Conservation (phyloP, 2,888 invertebrate species). For the Chaitophorus viminalis region DNA sequence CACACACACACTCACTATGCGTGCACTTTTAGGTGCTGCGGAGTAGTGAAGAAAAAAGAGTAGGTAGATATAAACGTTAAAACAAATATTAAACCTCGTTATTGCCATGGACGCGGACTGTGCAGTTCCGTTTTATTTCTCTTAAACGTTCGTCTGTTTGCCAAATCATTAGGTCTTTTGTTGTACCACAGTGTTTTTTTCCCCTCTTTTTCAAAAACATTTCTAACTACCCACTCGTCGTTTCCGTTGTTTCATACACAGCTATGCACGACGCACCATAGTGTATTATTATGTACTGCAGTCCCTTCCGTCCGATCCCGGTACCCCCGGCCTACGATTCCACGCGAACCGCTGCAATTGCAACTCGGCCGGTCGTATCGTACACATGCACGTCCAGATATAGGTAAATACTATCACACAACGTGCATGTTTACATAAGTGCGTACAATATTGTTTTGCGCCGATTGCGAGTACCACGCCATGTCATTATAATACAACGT, state of each 20-base stretch:
- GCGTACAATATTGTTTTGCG: no score
- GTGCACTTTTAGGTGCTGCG: neutral
- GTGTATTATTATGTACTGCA: neutral
- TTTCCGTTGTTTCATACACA: neutral
- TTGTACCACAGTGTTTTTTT: no score
- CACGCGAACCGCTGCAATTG: neutral
- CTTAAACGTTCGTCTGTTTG: slow-evolving; percentile 15
- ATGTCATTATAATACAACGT: no score
- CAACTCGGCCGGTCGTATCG: neutral
- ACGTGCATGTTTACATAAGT: no score
- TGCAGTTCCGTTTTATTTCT: neutral
- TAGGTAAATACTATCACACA: no score
- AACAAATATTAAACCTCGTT: slow-evolving; percentile 20
- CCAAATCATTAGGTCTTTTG: neutral
- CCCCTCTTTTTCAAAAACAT: neutral
- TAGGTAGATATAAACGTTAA: neutral
- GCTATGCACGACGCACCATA: neutral
- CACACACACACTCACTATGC: neutral
- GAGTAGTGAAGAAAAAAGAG: neutral
- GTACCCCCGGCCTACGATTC: neutral
- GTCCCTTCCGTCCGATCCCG: neutral
- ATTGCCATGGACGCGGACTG: neutral
- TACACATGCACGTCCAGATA: neutral
- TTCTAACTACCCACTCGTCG: neutral
- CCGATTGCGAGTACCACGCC: no score